These are phyloP conservation scores for Vesta saturnalis DNA, from an alignment of 2,888 invertebrate species.

Conservation along the genomic window DNA sequence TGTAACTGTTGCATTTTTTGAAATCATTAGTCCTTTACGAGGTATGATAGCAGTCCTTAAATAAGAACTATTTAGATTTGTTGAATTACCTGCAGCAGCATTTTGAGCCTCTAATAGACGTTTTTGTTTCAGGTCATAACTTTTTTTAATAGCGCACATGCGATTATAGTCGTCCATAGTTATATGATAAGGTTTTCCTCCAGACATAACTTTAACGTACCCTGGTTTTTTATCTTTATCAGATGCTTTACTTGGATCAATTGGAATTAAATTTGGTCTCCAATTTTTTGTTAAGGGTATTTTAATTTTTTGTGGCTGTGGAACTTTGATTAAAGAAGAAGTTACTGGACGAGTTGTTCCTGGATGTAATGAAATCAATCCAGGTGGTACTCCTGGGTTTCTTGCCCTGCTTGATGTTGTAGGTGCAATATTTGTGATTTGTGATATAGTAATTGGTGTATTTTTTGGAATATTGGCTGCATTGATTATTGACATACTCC, in stretches of 20 bases:
- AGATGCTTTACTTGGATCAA: conserved; percentile 59
- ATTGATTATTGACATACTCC: conserved; percentile 46
- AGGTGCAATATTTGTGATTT: conserved; percentile 51
- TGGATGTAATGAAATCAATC: conserved; percentile 59
- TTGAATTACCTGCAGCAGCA: conserved; percentile 25
- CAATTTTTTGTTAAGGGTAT: conserved; percentile 72
- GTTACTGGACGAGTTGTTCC: conserved; percentile 54
- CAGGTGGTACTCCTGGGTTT: conserved; percentile 52
- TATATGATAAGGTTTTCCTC: conserved; percentile 82
- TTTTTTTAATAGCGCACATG: conserved; percentile 77
- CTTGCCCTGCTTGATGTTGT: conserved; percentile 33
- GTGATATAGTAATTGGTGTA: conserved; percentile 58
- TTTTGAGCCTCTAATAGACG: conserved; percentile 69
- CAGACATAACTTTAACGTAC: conserved; percentile 78
- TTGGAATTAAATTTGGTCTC: conserved; percentile 77
- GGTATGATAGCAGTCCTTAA: conserved; percentile 52
- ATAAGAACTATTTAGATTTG: conserved; percentile 46
- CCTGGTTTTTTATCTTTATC: conserved; percentile 63
- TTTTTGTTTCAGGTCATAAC: conserved; percentile 62
- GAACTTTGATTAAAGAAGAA: conserved; percentile 50
- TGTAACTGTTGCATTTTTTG: conserved; percentile 37
- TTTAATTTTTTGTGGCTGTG: conserved; percentile 61
- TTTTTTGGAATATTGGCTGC: conserved; percentile 58
- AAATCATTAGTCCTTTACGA: conserved; percentile 52
- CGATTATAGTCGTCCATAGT: conserved; percentile 83